A percentile compares a stretch with the other conserved stretches of the same genome.
These are phyloP conservation scores for Mesorhabditis sp. DNA, from an alignment of 2,888 invertebrate genomes.

Conservation along the genomic window DNA sequence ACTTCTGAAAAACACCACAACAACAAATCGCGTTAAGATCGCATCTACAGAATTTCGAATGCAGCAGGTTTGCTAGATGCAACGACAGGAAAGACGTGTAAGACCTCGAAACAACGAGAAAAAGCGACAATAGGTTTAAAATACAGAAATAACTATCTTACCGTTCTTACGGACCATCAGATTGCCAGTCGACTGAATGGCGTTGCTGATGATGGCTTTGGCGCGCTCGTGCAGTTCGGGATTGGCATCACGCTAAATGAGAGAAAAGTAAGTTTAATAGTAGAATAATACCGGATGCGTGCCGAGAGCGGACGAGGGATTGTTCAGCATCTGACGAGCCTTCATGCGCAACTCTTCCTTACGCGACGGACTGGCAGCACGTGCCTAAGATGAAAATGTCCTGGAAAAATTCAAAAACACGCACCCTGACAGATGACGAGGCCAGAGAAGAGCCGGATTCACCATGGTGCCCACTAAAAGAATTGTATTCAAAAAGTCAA, in stretches of 20 bases:
- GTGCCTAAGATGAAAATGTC: not conserved
- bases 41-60: too few relatives aligned
- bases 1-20: too few relatives aligned
- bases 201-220: not conserved
- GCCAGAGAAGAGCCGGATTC: too few relatives aligned
- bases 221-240: not conserved
- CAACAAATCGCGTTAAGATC: too few relatives aligned
- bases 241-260: not conserved
- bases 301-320: constrained; percentile 16
- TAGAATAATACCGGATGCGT: constrained; percentile 1
- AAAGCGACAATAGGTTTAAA: too few relatives aligned
- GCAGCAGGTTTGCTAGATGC: too few relatives aligned
- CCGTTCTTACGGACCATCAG: not conserved
- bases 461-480: too few relatives aligned
- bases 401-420: too few relatives aligned
- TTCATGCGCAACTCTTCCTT: constrained; percentile 32
- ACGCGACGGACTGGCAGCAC: constrained; percentile 14
- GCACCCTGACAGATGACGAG: too few relatives aligned
- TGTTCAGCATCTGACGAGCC: constrained; percentile 40
- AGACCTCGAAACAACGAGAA: too few relatives aligned
- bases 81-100: too few relatives aligned
- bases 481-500: too few relatives aligned
- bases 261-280: not conserved
- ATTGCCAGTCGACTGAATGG: not conserved
- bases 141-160: not conserved